Conservation (phyloP, 1,140 invertebrate species). For the Nasonia giraulti region DNA sequence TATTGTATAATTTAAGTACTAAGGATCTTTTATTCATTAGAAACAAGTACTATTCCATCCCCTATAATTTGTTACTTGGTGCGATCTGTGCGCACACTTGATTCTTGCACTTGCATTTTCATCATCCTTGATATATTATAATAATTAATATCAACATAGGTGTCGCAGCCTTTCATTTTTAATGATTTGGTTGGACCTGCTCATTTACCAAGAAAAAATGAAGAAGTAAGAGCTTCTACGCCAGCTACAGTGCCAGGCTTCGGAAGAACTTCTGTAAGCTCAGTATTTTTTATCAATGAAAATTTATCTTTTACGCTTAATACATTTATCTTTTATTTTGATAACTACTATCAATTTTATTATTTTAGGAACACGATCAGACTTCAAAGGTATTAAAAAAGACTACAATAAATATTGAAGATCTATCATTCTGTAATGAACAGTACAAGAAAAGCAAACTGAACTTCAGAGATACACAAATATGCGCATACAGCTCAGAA, state of each 20-base stretch:
- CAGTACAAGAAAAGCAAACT: conserved; percentile 15
- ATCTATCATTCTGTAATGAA: conserved; percentile 20
- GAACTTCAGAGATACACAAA: conserved; percentile 19
- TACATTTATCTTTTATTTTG: neutral
- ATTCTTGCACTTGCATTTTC: too few species aligned
- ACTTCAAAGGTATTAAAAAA: conserved; percentile 26
- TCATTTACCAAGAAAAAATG: neutral
- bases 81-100: too few species aligned
- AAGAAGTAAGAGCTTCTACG: neutral
- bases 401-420: conserved; percentile 11
- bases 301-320: neutral
- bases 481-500: conserved; percentile 28
- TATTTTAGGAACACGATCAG: neutral
- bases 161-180: conserved; percentile 2
- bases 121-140: neutral
- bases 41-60: too few species aligned
- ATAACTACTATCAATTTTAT: neutral
- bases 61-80: too few species aligned
- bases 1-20: too few species aligned
- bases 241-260: neutral
- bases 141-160: conserved; percentile 17
- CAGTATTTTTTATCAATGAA: neutral
- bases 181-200: conserved; percentile 9
- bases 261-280: conserved; percentile 26
- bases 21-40: too few species aligned